phyloP scores from a whole-genome alignment of 2,888 invertebrate species.

The Patella ulyssiponensis region DNA sequence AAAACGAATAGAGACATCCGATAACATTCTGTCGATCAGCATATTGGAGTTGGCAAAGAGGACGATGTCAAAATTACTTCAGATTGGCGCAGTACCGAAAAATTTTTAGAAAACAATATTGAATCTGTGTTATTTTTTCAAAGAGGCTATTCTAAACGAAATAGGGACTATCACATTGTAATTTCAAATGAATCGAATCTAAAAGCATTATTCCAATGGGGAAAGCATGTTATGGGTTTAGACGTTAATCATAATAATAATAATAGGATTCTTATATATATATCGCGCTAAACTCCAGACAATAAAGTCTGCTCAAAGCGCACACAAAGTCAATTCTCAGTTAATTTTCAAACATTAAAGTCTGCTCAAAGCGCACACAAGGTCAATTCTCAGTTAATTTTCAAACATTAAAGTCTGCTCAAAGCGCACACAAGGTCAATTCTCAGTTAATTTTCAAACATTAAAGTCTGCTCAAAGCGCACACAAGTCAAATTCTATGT shows the following conservation, averaged over 20 bases:
- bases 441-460: no score
- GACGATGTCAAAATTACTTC: background rate
- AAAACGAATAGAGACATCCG: background rate
- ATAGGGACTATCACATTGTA: background rate
- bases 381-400: no score
- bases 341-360: no score
- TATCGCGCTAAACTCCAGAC: no score
- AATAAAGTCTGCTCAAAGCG: no score
- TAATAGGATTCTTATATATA: no score
- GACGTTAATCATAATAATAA: constrained; percentile 1
- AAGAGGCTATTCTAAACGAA: background rate
- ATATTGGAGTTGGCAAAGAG: background rate
- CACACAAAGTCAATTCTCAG: no score
- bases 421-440: no score
- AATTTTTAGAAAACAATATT: background rate
- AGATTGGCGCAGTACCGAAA: background rate
- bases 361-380: no score
- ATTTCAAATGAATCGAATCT: background rate
- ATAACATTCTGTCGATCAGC: background rate
- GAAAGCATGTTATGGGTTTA: background rate
- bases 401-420: no score
- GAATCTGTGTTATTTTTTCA: background rate
- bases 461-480: no score
- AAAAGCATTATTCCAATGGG: background rate
- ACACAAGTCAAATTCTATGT: no score